Percentiles rank a stretch among this genome's conserved stretches.
Conservation (phyloP, 2,797 vertebrate species). For the Mionectes olivaceus region DNA sequence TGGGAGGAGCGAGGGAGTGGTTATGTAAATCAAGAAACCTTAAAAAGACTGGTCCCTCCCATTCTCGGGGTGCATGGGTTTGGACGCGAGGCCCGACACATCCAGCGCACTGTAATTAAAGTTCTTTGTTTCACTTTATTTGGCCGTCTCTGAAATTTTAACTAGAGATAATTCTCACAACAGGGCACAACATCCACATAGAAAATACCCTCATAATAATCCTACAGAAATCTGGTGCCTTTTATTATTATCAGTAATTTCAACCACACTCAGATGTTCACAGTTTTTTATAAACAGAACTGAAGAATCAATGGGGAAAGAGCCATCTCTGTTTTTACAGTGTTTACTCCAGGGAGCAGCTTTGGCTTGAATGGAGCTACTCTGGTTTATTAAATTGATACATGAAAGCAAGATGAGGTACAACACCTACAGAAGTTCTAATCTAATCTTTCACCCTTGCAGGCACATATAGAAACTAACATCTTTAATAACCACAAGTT, state of each 20-base stretch:
- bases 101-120: no score
- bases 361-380: background rate
- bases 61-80: no score
- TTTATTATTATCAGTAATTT: background rate
- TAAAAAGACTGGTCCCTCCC: no score
- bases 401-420: background rate
- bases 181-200: background rate
- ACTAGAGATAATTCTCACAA: background rate
- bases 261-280: background rate
- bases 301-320: background rate
- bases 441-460: background rate
- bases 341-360: background rate
- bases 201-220: background rate
- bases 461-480: background rate
- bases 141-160: no score
- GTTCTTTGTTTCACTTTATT: no score
- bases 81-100: no score
- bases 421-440: background rate
- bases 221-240: background rate
- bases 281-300: background rate
- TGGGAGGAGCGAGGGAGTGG: no score
- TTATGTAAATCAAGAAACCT: no score
- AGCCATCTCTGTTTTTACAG: background rate
- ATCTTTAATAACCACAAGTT: background rate
- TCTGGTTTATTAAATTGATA: slow-evolving; percentile 17